These are phyloP conservation scores for Uria aalge DNA, from an alignment of 2,113 vertebrate genomes.

Conservation along the genomic window DNA sequence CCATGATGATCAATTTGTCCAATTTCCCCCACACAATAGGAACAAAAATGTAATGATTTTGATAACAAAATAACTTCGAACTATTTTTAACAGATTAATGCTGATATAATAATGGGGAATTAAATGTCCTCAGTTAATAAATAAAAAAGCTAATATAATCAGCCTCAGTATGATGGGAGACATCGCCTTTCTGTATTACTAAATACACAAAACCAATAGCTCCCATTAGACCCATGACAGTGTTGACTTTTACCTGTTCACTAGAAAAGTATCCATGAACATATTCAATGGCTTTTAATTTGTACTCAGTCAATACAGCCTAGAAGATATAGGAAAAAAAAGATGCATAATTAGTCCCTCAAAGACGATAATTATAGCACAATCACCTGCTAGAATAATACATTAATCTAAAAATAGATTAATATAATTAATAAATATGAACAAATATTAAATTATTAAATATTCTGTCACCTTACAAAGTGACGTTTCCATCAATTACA, in stretches of 20 bases:
- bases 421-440: background rate
- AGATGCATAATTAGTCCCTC: background rate
- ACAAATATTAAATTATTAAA: background rate
- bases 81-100: background rate
- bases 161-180: background rate
- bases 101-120: background rate
- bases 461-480: background rate
- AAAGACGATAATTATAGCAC: background rate
- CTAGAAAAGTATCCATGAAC: slow-evolving; percentile 98
- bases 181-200: background rate
- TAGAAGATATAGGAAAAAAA: slow-evolving; percentile 55
- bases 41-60: background rate
- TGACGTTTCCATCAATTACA: background rate
- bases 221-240: background rate
- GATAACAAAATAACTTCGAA: background rate
- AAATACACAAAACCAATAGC: background rate
- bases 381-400: background rate
- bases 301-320: slow-evolving; percentile 96
- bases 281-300: slow-evolving; percentile 95
- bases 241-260: slow-evolving; percentile 85
- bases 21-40: background rate
- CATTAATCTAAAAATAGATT: background rate
- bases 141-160: background rate
- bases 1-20: background rate
- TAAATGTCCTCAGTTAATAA: background rate